Evolutionary conservation across 2,113 vertebrate species (phyloP), one percentile per base, ranked within the genome.

Genomic region (Eulemur macaco): DNA sequence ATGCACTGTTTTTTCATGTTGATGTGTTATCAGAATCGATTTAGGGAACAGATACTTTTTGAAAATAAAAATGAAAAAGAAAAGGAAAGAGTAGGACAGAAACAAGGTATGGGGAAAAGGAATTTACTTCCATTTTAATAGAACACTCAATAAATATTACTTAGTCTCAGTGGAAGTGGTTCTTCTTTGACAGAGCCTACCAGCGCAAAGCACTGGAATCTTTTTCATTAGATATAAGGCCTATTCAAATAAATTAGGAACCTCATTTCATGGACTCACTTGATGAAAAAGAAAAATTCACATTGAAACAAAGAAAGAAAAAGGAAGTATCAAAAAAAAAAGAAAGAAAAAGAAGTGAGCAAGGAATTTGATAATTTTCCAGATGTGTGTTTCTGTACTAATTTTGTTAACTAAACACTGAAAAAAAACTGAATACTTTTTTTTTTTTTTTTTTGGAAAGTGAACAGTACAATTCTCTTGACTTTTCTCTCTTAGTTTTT

Each of bases 1-100:
- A 45, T 47, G 39, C 84, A 78, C 83, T 81, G 74, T 73, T 96
- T 95, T 69, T 88, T 97, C 47, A 93, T 64, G n/a, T 13, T 88
- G 95, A 91, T 74, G 56, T 82, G 77, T 91, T 96, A 74, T 60
- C 47, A 8, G 58, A 68, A 42, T 64, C 14, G 25, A 47, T 54
- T 93, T 87, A 74, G 18, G 20, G 45, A 50, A 89, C 71, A 89
- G 31, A 9, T 63, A 31, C 12, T 86, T 76, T 87, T 97, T 86
- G 15, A 56, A 94, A 94, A 95, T 17, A 82, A 93, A 78, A 96
- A 56, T 21, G 21, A 15, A 92, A 74, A 81, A 17, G 14, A 14
- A 73, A 77, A 18, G 12, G 11, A 39, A 90, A 84, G 18, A 45
- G 18, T 45, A 11, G 10, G 31, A 93, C 34, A 95, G 69, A 47